Evolutionary conservation across 2,797 vertebrate genomes (phyloP).

Genomic region (Sarcoramphus papa): DNA sequence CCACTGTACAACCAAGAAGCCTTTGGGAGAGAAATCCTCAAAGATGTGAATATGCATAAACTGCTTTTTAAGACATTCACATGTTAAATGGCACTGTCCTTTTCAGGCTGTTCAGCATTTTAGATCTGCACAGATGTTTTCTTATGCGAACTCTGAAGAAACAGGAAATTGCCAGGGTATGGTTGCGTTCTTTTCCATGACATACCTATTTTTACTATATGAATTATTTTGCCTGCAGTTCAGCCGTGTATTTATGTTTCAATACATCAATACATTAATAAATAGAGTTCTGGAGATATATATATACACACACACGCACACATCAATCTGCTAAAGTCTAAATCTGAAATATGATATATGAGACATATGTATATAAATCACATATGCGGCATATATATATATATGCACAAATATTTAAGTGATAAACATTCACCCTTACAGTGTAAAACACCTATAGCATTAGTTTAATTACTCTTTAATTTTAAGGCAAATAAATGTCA

Average conservation of each 20-base stretch:
- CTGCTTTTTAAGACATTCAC: neutral
- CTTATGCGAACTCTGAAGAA: neutral
- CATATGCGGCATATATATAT: neutral
- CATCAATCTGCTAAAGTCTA: neutral
- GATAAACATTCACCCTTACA: neutral
- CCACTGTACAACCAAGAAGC: neutral
- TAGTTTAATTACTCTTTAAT: neutral
- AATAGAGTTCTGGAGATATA: neutral
- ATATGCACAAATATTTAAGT: neutral
- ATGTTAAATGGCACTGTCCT: neutral
- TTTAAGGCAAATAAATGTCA: neutral
- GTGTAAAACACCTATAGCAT: neutral
- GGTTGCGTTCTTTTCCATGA: neutral
- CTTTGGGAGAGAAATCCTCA: neutral
- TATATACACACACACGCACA: accelerated
- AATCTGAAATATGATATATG: neutral
- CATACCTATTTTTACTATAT: neutral
- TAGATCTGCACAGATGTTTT: neutral
- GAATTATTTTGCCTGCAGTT: neutral
- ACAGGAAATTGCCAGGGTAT: neutral
- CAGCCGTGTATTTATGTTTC: neutral
- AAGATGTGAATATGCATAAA: neutral
- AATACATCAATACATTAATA: neutral
- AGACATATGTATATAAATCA: neutral
- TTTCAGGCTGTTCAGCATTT: neutral